phyloP scores from a whole-genome alignment of 2,797 vertebrate genomes.

The Gadopsis marmoratus region DNA sequence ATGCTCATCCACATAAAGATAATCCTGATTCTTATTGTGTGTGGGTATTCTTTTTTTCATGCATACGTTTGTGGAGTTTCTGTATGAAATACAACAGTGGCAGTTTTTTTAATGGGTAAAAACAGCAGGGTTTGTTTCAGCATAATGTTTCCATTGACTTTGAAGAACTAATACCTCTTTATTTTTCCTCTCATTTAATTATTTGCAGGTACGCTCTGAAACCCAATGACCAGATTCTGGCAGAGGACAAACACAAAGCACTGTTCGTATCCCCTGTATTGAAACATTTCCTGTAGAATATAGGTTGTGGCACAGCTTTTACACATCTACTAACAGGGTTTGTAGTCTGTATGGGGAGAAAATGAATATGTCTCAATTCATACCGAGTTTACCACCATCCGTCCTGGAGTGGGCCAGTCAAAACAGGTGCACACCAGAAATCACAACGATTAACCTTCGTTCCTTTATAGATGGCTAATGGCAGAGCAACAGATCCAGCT shows the following conservation, averaged over 20 bases:
- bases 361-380: background rate
- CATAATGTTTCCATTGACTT: background rate
- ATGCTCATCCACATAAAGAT: background rate
- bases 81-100: background rate
- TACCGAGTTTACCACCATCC: constrained; percentile 36
- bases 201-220: constrained; percentile 91
- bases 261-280: constrained; percentile 86
- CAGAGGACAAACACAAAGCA: constrained; percentile 97
- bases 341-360: constrained; percentile 18
- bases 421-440: constrained; percentile 70
- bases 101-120: background rate
- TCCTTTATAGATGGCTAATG: constrained; percentile 58
- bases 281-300: constrained; percentile 23
- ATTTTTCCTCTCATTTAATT: constrained; percentile 6
- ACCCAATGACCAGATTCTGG: constrained; percentile 96
- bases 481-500: constrained; percentile 43
- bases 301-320: background rate
- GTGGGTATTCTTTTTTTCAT: background rate
- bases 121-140: background rate
- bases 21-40: background rate
- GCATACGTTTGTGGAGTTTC: background rate
- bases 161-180: background rate
- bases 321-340: background rate
- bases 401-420: constrained; percentile 58
- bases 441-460: constrained; percentile 54